A percentile compares a stretch with the other conserved stretches of the same genome.
Evolutionary conservation across 2,113 vertebrate species (phyloP).

Genomic region (Noturus placidus): DNA sequence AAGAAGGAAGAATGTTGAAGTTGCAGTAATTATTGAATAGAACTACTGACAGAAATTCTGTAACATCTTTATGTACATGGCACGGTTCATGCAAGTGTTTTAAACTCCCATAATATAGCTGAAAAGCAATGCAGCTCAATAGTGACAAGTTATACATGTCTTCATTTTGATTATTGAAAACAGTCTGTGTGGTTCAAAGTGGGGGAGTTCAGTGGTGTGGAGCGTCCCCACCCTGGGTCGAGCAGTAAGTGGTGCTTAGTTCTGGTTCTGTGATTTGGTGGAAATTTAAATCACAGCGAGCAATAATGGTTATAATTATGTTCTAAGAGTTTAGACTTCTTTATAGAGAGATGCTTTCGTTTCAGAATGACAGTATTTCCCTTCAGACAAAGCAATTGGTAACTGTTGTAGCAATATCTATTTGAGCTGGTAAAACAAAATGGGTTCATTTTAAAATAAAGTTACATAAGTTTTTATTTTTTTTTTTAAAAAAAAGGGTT

Average conservation of each 20-base stretch:
- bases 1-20: neutral
- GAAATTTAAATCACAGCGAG: slow-evolving; percentile 7
- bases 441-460: neutral
- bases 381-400: slow-evolving; percentile 7
- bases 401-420: neutral
- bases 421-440: neutral
- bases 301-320: slow-evolving; percentile 14
- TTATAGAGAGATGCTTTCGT: neutral
- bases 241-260: neutral
- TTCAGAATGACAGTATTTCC: neutral
- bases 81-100: neutral
- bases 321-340: neutral
- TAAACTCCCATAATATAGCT: neutral
- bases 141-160: neutral
- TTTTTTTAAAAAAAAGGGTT: too few relatives aligned
- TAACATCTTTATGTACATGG: neutral
- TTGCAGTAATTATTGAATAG: neutral
- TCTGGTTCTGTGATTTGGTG: slow-evolving; percentile 21
- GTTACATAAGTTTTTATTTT: too few relatives aligned
- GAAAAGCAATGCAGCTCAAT: neutral
- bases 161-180: neutral
- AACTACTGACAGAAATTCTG: neutral
- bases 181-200: neutral
- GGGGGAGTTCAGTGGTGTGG: neutral
- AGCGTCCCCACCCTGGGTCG: slow-evolving; percentile 5